Percentiles rank a stretch among this genome's conserved stretches.
Conservation (phyloP, 2,113 vertebrate species). For the Polypterus senegalus region DNA sequence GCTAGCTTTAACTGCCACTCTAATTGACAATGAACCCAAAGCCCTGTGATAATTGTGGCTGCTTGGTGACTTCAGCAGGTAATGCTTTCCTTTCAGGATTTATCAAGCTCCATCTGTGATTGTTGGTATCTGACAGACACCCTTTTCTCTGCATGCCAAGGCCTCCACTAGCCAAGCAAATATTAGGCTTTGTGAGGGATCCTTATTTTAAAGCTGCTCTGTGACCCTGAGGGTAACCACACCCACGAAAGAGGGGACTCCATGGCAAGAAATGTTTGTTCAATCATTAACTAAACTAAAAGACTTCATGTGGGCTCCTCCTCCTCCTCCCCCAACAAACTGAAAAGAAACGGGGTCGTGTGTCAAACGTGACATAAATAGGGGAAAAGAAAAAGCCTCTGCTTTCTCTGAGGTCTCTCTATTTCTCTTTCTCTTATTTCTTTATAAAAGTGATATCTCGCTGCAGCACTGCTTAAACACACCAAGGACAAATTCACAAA, state of each 20-base stretch:
- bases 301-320: slow-evolving; percentile 33
- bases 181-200: slow-evolving; percentile 34
- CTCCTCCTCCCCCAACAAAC: slow-evolving; percentile 18
- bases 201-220: slow-evolving; percentile 47
- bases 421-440: slow-evolving; percentile 8
- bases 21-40: slow-evolving; percentile 85
- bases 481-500: too few species aligned
- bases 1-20: slow-evolving; percentile 68
- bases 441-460: too few species aligned
- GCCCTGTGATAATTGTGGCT: slow-evolving; percentile 75
- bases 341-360: slow-evolving; percentile 30
- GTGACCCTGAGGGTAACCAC: slow-evolving; percentile 41
- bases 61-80: slow-evolving; percentile 71
- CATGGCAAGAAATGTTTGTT: slow-evolving; percentile 44
- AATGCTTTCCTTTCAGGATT: slow-evolving; percentile 75
- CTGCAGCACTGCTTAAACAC: too few species aligned
- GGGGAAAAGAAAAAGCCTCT: too few species aligned
- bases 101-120: slow-evolving; percentile 76
- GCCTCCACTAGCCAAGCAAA: slow-evolving; percentile 33
- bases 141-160: slow-evolving; percentile 15
- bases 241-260: slow-evolving; percentile 38
- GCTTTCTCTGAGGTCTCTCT: not conserved
- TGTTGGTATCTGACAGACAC: slow-evolving; percentile 54
- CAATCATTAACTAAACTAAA: slow-evolving; percentile 61
- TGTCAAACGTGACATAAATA: slow-evolving; percentile 19